Evolutionary conservation across 2,113 vertebrate genomes (phyloP).

Genomic region (Plotosus lineatus): DNA sequence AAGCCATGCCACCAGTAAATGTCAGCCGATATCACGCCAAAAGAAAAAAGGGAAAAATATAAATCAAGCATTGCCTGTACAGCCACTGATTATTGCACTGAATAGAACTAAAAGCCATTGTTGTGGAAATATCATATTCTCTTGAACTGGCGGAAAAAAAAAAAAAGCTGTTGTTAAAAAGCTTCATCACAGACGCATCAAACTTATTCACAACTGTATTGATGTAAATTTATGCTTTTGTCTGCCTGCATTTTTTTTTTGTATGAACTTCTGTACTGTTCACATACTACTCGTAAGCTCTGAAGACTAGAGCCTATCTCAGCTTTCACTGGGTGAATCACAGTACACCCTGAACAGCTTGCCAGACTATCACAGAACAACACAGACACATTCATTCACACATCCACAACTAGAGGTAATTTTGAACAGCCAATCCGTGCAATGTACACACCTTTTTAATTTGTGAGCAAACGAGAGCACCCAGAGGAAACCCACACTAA

Average conservation of each 20-base stretch:
- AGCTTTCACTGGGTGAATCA: too few species aligned
- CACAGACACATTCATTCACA: too few species aligned
- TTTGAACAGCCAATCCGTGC: too few species aligned
- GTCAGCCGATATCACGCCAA: constrained; percentile 34
- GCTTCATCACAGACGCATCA: constrained; percentile 68
- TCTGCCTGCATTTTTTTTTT: constrained; percentile 59
- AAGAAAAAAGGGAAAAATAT: neutral
- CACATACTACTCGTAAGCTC: too few species aligned
- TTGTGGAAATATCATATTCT: constrained; percentile 66
- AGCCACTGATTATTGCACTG: constrained; percentile 61
- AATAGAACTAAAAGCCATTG: constrained; percentile 61
- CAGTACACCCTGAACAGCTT: too few species aligned
- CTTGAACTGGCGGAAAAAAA: constrained; percentile 55
- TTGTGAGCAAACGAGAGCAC: too few species aligned
- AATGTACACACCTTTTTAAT: too few species aligned
- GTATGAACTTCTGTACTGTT: too few species aligned
- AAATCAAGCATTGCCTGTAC: constrained; percentile 24
- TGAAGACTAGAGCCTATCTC: too few species aligned
- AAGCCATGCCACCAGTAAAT: constrained; percentile 38
- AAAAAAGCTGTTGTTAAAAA: constrained; percentile 68
- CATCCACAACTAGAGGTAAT: too few species aligned
- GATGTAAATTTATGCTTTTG: constrained; percentile 58
- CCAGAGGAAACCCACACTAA: too few species aligned
- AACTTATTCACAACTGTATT: constrained; percentile 58
- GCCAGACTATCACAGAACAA: too few species aligned